A percentile compares a stretch with the other conserved stretches of the same genome.
Evolutionary conservation across 2,113 vertebrate genomes (phyloP).

Genomic region (Amphilophus citrinellus): DNA sequence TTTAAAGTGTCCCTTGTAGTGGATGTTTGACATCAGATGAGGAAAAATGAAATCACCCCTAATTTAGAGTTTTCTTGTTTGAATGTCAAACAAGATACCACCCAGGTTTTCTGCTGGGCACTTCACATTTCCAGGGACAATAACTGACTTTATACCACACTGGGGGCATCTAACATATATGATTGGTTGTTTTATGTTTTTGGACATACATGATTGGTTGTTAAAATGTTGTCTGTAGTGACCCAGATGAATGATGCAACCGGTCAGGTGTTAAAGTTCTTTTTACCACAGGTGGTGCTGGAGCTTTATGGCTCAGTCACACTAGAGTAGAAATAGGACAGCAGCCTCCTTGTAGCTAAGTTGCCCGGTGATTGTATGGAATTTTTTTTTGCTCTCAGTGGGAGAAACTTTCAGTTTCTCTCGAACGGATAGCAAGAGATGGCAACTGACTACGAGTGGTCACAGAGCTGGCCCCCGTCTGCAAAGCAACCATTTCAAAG

Average conservation of each 20-base stretch:
- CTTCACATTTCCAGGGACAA: neutral
- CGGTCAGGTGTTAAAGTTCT: too few species aligned
- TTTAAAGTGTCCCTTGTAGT: neutral
- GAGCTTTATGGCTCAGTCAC: too few species aligned
- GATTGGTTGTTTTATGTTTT: neutral
- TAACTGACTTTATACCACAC: neutral
- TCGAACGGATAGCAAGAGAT: too few species aligned
- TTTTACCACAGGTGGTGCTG: too few species aligned
- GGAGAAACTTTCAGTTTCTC: too few species aligned
- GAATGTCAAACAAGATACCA: neutral
- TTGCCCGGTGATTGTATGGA: too few species aligned
- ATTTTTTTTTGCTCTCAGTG: too few species aligned
- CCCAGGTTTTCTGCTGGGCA: neutral
- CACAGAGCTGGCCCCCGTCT: neutral
- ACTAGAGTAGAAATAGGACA: too few species aligned
- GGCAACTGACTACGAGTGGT: neutral
- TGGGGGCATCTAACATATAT: neutral
- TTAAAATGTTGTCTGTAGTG: neutral
- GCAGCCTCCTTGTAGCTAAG: too few species aligned
- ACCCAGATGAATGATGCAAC: neutral
- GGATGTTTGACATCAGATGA: neutral
- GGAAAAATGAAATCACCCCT: neutral
- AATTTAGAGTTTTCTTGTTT: neutral
- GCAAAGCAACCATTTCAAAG: conserved; percentile 1
- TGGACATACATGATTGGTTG: neutral